phyloP scores from a whole-genome alignment of 2,888 invertebrate species.

The Tinea pellionella region DNA sequence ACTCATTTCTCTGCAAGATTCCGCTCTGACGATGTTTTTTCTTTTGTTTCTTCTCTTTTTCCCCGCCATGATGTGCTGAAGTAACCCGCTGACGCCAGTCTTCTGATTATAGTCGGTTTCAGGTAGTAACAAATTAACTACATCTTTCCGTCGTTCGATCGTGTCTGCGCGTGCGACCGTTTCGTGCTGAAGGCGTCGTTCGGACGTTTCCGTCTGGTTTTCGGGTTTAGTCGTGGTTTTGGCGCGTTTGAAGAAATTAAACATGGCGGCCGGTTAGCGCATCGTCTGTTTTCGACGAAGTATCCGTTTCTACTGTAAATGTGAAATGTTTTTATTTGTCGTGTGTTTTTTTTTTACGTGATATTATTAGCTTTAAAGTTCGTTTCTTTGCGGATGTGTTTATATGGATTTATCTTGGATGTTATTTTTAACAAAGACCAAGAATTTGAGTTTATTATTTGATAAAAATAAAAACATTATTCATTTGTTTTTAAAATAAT shows the following conservation, averaged over 20 bases:
- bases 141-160: constrained; percentile 41
- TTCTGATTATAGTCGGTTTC: constrained; percentile 52
- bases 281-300: constrained; percentile 37
- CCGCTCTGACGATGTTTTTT: constrained; percentile 30
- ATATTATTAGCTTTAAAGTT: background rate
- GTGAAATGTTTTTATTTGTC: background rate
- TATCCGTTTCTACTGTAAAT: constrained; percentile 31
- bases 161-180: constrained; percentile 19
- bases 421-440: background rate
- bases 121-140: constrained; percentile 56
- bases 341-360: background rate
- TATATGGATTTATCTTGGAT: background rate
- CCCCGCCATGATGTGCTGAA: constrained; percentile 57
- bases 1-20: constrained; percentile 38
- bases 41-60: constrained; percentile 41
- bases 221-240: constrained; percentile 57
- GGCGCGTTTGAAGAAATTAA: constrained; percentile 52
- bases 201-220: constrained; percentile 27
- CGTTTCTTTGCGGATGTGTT: constrained; percentile 12
- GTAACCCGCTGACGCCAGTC: constrained; percentile 47
- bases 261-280: constrained; percentile 42
- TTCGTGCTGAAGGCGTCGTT: constrained; percentile 18
- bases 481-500: no score
- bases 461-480: no score
- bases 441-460: no score